Conservation (phyloP, 1,140 invertebrate genomes). For the Choristoneura fumiferana region DNA sequence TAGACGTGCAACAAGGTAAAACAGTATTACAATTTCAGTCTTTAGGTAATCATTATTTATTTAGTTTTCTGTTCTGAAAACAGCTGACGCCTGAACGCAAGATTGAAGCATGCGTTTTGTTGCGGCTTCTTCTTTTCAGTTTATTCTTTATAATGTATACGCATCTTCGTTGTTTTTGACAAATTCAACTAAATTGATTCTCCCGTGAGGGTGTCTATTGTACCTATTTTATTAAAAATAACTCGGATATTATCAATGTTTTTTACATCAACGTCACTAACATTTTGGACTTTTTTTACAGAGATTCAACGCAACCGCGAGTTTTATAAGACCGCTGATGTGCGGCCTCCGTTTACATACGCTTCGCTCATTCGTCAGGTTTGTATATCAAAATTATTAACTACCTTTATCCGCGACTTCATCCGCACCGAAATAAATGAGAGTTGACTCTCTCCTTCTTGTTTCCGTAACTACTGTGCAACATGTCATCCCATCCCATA, state of each 20-base stretch:
- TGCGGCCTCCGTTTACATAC: constrained; percentile 99
- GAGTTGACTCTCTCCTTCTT: too few relatives aligned
- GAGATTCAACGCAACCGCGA: constrained; percentile 99
- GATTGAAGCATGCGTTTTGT: not conserved
- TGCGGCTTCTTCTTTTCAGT: constrained; percentile 4
- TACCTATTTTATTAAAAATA: too few relatives aligned
- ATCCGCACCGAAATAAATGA: too few relatives aligned
- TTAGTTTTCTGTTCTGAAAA: constrained; percentile 8
- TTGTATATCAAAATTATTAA: constrained; percentile 47
- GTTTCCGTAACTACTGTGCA: too few relatives aligned
- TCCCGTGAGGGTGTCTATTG: too few relatives aligned
- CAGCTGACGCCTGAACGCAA: constrained; percentile 7
- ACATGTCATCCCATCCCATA: too few relatives aligned
- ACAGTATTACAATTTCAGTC: constrained; percentile 19
- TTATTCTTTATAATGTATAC: not conserved
- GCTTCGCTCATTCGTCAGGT: constrained; percentile 99
- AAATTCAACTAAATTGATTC: too few relatives aligned
- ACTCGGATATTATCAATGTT: too few relatives aligned
- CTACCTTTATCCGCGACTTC: too few relatives aligned
- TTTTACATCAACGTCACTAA: too few relatives aligned
- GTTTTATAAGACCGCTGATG: constrained; percentile 98
- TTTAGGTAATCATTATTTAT: constrained; percentile 17
- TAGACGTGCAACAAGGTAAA: constrained; percentile 96
- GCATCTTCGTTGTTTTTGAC: too few relatives aligned
- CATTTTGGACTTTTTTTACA: constrained; percentile 69